phyloP scores from a whole-genome alignment of 2,888 invertebrate genomes.

The Caenorhabditis virilis region DNA sequence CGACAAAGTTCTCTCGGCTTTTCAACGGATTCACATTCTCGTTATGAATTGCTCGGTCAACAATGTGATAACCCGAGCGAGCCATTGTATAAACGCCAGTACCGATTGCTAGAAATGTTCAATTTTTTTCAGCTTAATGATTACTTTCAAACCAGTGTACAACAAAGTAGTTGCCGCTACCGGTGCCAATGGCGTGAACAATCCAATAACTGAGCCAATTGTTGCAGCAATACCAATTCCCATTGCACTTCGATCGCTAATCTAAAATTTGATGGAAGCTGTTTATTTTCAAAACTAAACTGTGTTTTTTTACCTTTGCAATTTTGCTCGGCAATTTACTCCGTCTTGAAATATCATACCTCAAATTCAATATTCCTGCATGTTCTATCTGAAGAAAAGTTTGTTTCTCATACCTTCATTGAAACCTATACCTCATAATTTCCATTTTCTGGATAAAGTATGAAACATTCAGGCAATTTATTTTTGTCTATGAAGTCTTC shows the following conservation, averaged over 20 bases:
- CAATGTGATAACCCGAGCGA: slow-evolving; percentile 36
- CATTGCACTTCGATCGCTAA: slow-evolving; percentile 33
- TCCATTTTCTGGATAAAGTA: slow-evolving; percentile 32
- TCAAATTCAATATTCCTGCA: slow-evolving; percentile 21
- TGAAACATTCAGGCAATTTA: slow-evolving; percentile 34
- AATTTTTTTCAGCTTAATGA: background rate
- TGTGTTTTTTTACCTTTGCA: slow-evolving; percentile 26
- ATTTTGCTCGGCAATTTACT: slow-evolving; percentile 37
- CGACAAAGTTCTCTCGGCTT: slow-evolving; percentile 41
- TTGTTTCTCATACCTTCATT: background rate
- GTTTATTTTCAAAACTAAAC: background rate
- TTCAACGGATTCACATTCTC: slow-evolving; percentile 38
- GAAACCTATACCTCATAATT: slow-evolving; percentile 21
- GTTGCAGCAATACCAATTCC: slow-evolving; percentile 42
- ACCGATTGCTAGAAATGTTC: slow-evolving; percentile 20
- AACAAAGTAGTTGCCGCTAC: slow-evolving; percentile 33
- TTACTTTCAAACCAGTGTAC: slow-evolving; percentile 18
- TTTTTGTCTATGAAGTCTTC: slow-evolving; percentile 38
- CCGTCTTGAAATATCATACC: slow-evolving; percentile 33
- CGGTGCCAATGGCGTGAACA: slow-evolving; percentile 39
- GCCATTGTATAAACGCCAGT: slow-evolving; percentile 40
- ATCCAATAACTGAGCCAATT: slow-evolving; percentile 34
- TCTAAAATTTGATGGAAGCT: slow-evolving; percentile 2
- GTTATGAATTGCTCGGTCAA: slow-evolving; percentile 36
- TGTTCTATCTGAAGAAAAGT: slow-evolving; percentile 24